Evolutionary conservation across 2,113 vertebrate species (phyloP), one percentile per base, ranked within the genome.

Genomic region (Ptilorrhoa leucosticta): DNA sequence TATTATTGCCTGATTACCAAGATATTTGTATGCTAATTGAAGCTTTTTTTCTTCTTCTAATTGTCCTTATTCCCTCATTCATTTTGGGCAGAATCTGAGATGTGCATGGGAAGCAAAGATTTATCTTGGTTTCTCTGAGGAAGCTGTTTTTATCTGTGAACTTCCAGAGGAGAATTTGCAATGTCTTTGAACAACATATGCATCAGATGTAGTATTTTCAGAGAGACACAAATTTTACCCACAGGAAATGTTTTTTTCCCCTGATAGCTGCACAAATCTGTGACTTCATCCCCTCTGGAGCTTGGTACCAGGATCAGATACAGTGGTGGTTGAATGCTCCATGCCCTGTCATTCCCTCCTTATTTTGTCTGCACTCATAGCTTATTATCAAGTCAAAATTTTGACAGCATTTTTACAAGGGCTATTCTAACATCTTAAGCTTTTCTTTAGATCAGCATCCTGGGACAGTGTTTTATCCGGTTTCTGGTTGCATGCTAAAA

Each of bases 11-110:
- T 92, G 71, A 95, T 95, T 92, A 92, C 35, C 3, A 50, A 88
- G 83, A 78, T 94, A 91, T 94, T 89, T 95, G 66, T 92, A 92
- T 96, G 83, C 83, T 92, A 94, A 95, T 92, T 94, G 51, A 81
- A 89, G 83, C n/a, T 64, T 85, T 90, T 90, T 33, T 48, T 35
- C 17, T 47, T 35, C 31, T 80, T 85, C 37, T 93, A 93, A 87
- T 89, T 11, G 7, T 50, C 16, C 54, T 75, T 80, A 51, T 88
- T 93, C 42, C 33, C 45, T 90, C 42, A 77, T 87, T 86, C 66
- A 63, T 77, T 91, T 88, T 73, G 78, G 45, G 35, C 35, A 66
- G 54, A 85, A 66, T 94, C 42, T 9, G 35, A 93, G 57, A 93
- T 80, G 30, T 80, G 45, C 27, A 20, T 57, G 63, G 90, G 71